phyloP scores from a whole-genome alignment of 2,888 invertebrate genomes.

The Oegoconia quadripuncta region DNA sequence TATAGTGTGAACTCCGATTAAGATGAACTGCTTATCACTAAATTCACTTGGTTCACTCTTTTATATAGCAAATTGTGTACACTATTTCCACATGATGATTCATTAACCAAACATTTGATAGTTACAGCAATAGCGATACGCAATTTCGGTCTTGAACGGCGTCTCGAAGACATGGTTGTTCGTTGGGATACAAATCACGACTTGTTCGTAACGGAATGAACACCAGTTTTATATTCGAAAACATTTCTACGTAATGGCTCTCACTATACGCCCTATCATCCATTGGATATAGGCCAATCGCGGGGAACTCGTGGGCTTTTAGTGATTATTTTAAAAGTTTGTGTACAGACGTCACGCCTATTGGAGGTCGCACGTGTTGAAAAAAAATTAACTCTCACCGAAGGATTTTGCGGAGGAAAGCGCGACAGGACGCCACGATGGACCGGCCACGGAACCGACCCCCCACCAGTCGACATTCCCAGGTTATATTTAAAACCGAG shows the following conservation, averaged over 20 bases:
- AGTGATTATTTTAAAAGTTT: conserved; percentile 63
- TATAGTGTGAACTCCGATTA: conserved; percentile 28
- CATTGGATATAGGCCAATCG: conserved; percentile 76
- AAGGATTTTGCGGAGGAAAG: conserved; percentile 64
- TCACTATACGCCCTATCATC: conserved; percentile 57
- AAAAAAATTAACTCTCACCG: conserved; percentile 59
- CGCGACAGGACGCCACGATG: conserved; percentile 79
- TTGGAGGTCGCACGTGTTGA: conserved; percentile 43
- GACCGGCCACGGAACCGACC: conserved; percentile 87
- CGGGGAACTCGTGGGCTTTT: conserved; percentile 59
- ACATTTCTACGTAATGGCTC: conserved; percentile 59
- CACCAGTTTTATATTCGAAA: conserved; percentile 64
- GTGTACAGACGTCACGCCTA: conserved; percentile 59
- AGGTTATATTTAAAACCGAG: conserved; percentile 64
- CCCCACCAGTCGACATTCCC: conserved; percentile 76
- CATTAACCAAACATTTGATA: conserved; percentile 63
- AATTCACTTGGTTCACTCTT: conserved; percentile 35
- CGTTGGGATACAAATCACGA: conserved; percentile 36
- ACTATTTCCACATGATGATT: conserved; percentile 47
- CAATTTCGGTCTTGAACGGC: conserved; percentile 68
- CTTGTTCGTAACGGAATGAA: conserved; percentile 48
- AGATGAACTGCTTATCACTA: conserved; percentile 46
- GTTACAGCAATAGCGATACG: conserved; percentile 68
- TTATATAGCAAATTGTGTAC: conserved; percentile 31
- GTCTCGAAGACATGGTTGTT: conserved; percentile 62